Evolutionary conservation across 1,140 invertebrate species (phyloP), one percentile per base, ranked within the genome.

Genomic region (Drosophila azteca): DNA sequence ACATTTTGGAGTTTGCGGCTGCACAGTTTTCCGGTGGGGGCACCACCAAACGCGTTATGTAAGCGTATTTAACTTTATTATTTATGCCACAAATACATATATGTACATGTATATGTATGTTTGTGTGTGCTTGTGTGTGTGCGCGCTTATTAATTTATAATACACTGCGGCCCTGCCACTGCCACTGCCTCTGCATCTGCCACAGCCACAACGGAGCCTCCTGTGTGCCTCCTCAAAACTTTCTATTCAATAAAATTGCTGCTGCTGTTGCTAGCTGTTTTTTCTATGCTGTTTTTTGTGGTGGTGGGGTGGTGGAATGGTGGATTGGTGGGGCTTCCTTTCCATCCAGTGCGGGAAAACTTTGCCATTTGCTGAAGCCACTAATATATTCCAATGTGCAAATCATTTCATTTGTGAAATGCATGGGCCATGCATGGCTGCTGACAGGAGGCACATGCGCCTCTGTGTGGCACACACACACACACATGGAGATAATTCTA

Each of bases 31-130:
- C 17, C 8, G 57, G 26, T 26, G 4, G 24, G 24, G 66, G 62
- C 43, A 67, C 77, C 77, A 26, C 69, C 67, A 83, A 72, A 83
- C 74, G 79, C 80, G 82, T 87, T 79, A 64, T 82, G 82, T 87
- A 87, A 87, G 78, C 83, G 83, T 87, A 87, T 87, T 87, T 88
- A 87, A 87, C 82, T 87, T 87, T 87, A 85, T 85, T 85, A 85
- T 85, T 85, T 85, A 85, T 85, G 82, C 82, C 84, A 26, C 73
- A 65, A 61, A 64, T 70, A 61, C 49, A 31, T 44, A 26, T 31
- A 7, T 41, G 7, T 8, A 13, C 15, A 11, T 57, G 26, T 48
- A 48, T 45, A 57, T 54, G 76, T 46, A 57, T 41, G 53, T 51
- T 29, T 45, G 35, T 55, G 44, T 50, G 44, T 52, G 57, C 9